Evolutionary conservation across 2,797 vertebrate genomes (phyloP).

Genomic region (Sternotherus odoratus): DNA sequence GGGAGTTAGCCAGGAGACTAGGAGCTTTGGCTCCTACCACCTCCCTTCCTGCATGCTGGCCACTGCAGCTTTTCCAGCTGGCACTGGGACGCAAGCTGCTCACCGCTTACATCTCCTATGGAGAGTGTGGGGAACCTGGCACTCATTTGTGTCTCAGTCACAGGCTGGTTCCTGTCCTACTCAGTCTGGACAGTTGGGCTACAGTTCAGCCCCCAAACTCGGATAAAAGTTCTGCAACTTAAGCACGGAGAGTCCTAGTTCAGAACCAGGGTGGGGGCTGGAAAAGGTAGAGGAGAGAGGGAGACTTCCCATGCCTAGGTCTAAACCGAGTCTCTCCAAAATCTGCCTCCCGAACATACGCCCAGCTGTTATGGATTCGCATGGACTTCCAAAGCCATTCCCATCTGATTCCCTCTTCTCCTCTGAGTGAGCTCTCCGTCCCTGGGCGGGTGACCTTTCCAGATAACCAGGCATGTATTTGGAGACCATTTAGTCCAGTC

Average conservation of each 20-base stretch:
- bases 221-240: neutral
- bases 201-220: neutral
- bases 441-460: fast-evolving
- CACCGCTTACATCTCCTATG: neutral
- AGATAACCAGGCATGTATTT: fast-evolving
- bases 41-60: neutral
- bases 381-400: neutral
- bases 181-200: neutral
- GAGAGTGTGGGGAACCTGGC: neutral
- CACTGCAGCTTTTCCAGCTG: neutral
- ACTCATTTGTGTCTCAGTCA: neutral
- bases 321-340: neutral
- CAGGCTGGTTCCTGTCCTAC: neutral
- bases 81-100: neutral
- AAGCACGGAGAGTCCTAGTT: neutral
- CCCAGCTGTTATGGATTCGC: neutral
- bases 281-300: neutral
- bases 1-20: neutral
- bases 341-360: neutral
- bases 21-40: neutral
- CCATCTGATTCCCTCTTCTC: neutral
- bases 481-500: neutral
- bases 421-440: neutral
- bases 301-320: neutral
- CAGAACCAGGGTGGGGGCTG: neutral